phyloP scores from a whole-genome alignment of 2,888 invertebrate genomes.

The Lucinisca nassula region DNA sequence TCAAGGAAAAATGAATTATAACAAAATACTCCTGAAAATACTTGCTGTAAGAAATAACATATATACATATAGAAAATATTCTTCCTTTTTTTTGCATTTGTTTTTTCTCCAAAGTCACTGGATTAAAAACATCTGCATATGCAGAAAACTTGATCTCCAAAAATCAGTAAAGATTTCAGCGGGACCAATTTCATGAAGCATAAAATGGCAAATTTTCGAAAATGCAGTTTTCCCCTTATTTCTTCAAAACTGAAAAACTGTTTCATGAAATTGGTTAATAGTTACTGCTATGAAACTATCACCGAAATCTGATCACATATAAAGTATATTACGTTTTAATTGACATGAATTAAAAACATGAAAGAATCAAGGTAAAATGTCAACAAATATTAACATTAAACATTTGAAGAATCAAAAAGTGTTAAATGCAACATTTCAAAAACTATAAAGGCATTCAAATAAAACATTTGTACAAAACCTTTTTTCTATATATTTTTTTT shows the following conservation, averaged over 20 bases:
- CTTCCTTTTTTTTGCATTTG: conserved; percentile 4
- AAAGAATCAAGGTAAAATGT: conserved; percentile 77
- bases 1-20: conserved; percentile 61
- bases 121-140: conserved; percentile 12
- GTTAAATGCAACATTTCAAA: conserved; percentile 81
- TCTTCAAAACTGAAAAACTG: not conserved
- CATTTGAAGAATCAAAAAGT: conserved; percentile 78
- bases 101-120: conserved; percentile 15
- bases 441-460: conserved; percentile 80
- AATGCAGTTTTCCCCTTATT: not conserved
- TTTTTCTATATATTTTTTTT: conserved; percentile 65
- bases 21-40: conserved; percentile 72
- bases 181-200: conserved; percentile 7
- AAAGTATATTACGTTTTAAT: conserved; percentile 19
- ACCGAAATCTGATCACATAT: conserved; percentile 17
- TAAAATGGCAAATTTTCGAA: not conserved
- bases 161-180: conserved; percentile 11
- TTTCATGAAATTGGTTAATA: conserved; percentile 8
- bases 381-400: conserved; percentile 64
- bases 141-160: conserved; percentile 17
- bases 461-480: conserved; percentile 75
- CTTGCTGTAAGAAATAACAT: conserved; percentile 66
- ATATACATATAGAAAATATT: conserved; percentile 60
- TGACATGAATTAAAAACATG: conserved; percentile 60
- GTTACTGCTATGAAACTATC: not conserved